phyloP scores from a whole-genome alignment of 2,113 vertebrate genomes.

The Colinus virginianus region DNA sequence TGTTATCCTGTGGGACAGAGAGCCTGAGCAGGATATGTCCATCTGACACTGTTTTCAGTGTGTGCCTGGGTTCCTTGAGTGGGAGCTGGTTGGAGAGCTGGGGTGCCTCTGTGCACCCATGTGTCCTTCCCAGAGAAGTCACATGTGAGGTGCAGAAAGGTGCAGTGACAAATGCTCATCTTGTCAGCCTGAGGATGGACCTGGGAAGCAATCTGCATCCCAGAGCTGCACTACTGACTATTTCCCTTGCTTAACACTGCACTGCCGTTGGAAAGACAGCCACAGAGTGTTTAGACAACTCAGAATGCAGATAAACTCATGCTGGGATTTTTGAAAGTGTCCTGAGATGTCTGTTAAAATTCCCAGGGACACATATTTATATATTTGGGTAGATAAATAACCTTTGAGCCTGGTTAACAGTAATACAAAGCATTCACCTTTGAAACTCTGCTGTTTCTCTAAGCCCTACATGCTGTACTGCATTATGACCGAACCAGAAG shows the following conservation, averaged over 20 bases:
- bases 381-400: not conserved
- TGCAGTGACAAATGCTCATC: not conserved
- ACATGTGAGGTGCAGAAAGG: not conserved
- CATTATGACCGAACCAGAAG: not conserved
- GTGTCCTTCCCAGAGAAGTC: not conserved
- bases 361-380: not conserved
- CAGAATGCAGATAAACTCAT: not conserved
- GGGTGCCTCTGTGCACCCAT: fast-evolving
- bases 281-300: not conserved
- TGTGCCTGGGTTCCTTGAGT: not conserved
- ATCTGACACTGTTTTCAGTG: not conserved
- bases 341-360: not conserved
- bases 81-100: not conserved
- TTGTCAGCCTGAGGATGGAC: not conserved
- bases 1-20: not conserved
- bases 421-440: not conserved
- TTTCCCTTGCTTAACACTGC: not conserved
- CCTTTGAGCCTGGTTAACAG: not conserved
- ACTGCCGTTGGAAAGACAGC: not conserved
- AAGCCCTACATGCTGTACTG: not conserved
- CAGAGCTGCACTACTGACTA: not conserved
- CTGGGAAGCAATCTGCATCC: not conserved
- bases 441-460: not conserved
- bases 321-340: not conserved
- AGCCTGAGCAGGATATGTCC: not conserved